Percentiles rank a stretch among this genome's conserved stretches.
Evolutionary conservation across 2,888 invertebrate genomes (phyloP).

Genomic region (Callimorpha dominula): DNA sequence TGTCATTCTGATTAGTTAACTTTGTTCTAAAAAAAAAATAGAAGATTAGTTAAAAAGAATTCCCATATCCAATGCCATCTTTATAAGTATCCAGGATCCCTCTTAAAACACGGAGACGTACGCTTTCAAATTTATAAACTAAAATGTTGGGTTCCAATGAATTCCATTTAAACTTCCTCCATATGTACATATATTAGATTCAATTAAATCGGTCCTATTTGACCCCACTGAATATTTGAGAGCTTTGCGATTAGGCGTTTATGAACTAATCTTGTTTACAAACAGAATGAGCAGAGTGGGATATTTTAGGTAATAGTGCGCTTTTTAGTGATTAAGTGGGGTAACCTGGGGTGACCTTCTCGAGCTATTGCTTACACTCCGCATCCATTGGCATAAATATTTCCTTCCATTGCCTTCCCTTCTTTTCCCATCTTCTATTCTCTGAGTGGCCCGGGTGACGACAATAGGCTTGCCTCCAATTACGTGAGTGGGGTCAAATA

Average conservation of each 20-base stretch:
- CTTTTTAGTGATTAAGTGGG: background rate
- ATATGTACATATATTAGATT: slow-evolving; percentile 52
- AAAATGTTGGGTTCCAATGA: slow-evolving; percentile 38
- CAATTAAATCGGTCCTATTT: slow-evolving; percentile 48
- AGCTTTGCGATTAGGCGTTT: slow-evolving; percentile 32
- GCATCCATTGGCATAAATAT: too few relatives aligned
- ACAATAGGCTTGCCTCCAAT: too few relatives aligned
- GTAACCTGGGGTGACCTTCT: too few relatives aligned
- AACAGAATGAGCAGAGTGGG: slow-evolving; percentile 4
- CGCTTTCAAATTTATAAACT: slow-evolving; percentile 28
- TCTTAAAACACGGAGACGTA: slow-evolving; percentile 1
- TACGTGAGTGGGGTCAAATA: too few relatives aligned
- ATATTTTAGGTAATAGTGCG: slow-evolving; percentile 7
- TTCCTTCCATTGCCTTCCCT: too few relatives aligned
- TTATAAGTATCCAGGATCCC: too few relatives aligned
- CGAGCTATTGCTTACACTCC: too few relatives aligned
- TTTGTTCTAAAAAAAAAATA: slow-evolving; percentile 29
- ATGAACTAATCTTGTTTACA: slow-evolving; percentile 35
- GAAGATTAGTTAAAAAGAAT: too few relatives aligned
- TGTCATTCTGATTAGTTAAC: slow-evolving; percentile 37
- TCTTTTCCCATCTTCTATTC: too few relatives aligned
- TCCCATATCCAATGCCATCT: too few relatives aligned
- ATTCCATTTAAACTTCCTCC: slow-evolving; percentile 27
- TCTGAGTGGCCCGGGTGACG: too few relatives aligned
- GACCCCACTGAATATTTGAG: slow-evolving; percentile 46